phyloP scores from a whole-genome alignment of 2,113 vertebrate species.

The Acinonyx jubatus region DNA sequence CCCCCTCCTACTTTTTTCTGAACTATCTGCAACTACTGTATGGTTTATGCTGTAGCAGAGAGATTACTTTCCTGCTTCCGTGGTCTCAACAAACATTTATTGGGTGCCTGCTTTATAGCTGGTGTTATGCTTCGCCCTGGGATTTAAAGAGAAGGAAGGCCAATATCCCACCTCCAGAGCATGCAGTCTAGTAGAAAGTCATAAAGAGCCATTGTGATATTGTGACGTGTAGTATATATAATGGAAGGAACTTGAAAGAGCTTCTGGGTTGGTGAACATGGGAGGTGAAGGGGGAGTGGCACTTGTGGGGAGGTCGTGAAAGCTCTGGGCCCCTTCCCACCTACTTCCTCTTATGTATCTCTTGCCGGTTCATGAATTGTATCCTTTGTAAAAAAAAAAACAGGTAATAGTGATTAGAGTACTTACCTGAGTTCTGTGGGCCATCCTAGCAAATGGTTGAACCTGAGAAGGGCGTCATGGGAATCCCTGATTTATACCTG shows the following conservation, averaged over 20 bases:
- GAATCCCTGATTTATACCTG: background rate
- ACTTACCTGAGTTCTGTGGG: background rate
- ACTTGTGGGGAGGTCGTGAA: accelerated
- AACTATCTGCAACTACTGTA: background rate
- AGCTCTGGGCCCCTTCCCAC: background rate
- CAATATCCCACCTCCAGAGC: background rate
- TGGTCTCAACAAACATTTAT: background rate
- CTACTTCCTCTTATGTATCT: background rate
- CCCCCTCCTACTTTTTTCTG: background rate
- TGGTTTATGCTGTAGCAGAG: background rate
- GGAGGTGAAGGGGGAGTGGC: background rate
- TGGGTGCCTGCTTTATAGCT: no score
- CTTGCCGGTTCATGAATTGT: background rate
- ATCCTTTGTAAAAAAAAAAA: background rate
- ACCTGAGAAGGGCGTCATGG: background rate
- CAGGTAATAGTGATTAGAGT: background rate
- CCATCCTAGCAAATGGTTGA: background rate
- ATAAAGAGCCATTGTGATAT: background rate
- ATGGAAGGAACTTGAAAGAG: background rate
- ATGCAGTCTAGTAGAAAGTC: background rate
- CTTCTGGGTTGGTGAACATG: background rate
- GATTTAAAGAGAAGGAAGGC: background rate
- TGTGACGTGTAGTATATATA: background rate
- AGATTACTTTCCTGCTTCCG: background rate
- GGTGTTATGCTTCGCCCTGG: background rate